Base-by-base conservation (phyloP, 1,140 invertebrate species). In the Drosophila sp. region DNA sequence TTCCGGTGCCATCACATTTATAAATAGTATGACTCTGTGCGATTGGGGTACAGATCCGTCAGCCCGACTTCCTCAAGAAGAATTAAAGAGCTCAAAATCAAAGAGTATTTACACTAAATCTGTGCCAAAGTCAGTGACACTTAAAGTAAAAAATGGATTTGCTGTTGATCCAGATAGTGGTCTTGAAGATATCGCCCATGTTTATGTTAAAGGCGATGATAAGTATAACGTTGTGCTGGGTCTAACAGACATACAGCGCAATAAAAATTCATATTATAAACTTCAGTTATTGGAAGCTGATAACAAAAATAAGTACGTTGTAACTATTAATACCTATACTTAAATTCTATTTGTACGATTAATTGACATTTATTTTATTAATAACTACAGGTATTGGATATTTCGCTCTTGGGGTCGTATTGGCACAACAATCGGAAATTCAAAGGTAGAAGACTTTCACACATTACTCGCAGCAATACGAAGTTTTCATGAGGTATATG, bases 201-300 rank as follows among this genome's bases (percentile, higher is more conserved):
- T 99, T 7, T 96, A 97, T 89, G 92, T 94, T 67, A 80, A 92
- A 69, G 89, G 83, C 0, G 91, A 94, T 9, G 93, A 94, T n/a
- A 95, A 96, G 73, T 98, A 95, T 90, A 97, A 94, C 34, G 94
- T 94, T 50, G 96, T 97, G 0, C 94, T 99, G 4, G 96, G 96
- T 16, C 92, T 96, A 72, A 97, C 97, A 1, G 97, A 99, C 91
- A 94, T 99, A 36, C 95, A 96, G 64, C 94, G 93, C 7, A 96
- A 96, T 51, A 97, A 96, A 81, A 99, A 99, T 92, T 98, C 97
- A 4, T 99, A 94, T 92, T 99, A 99, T 92, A 99, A 99, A 92
- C 72, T 99, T 29, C 98, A 99, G 92, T 91, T 99, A 34, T 92
- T 99, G 9, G 94, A 98, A 91, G 90, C 94, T 11, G 97, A 99